Conservation (phyloP, 2,797 vertebrate genomes). For the Pseudochaenichthys georgianus region DNA sequence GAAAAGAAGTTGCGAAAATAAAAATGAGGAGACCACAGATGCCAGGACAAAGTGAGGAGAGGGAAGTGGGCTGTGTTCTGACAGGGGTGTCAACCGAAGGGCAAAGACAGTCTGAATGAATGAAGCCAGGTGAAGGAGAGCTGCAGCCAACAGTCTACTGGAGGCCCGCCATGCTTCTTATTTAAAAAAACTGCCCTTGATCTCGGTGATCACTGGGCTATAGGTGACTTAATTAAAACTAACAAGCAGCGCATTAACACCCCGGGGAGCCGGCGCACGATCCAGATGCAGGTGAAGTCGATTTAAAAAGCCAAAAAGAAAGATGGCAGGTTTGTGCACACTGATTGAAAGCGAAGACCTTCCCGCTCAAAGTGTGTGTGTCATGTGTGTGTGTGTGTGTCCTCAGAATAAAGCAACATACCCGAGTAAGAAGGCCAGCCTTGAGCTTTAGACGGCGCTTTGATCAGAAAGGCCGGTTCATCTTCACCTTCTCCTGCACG, state of each 20-base stretch:
- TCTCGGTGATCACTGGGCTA: slow-evolving; percentile 75
- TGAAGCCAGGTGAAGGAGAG: slow-evolving; percentile 63
- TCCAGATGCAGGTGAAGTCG: slow-evolving; percentile 65
- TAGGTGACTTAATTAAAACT: slow-evolving; percentile 76
- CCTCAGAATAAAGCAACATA: slow-evolving; percentile 64
- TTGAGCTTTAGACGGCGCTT: slow-evolving; percentile 72
- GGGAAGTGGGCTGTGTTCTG: slow-evolving; percentile 64
- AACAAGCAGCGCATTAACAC: slow-evolving; percentile 69
- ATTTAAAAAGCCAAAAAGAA: slow-evolving; percentile 76
- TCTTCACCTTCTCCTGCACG: slow-evolving; percentile 64
- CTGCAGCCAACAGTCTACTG: slow-evolving; percentile 57
- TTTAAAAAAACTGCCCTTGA: slow-evolving; percentile 73
- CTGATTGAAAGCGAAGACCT: slow-evolving; percentile 75
- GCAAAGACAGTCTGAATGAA: slow-evolving; percentile 70
- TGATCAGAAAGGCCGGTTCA: slow-evolving; percentile 83
- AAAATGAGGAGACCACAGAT: slow-evolving; percentile 45
- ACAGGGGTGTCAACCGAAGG: slow-evolving; percentile 69
- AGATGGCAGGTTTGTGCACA: slow-evolving; percentile 57
- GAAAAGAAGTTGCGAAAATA: slow-evolving; percentile 46
- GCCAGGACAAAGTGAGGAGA: slow-evolving; percentile 55
- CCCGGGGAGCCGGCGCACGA: slow-evolving; percentile 53
- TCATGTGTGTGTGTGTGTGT: slow-evolving; percentile 17
- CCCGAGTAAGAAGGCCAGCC: slow-evolving; percentile 59
- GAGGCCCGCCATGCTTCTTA: slow-evolving; percentile 53
- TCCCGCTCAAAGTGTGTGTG: slow-evolving; percentile 34